Evolutionary conservation across 2,797 vertebrate genomes (phyloP), one percentile per base, ranked within the genome.

Genomic region (Silurus lanzhouensis): DNA sequence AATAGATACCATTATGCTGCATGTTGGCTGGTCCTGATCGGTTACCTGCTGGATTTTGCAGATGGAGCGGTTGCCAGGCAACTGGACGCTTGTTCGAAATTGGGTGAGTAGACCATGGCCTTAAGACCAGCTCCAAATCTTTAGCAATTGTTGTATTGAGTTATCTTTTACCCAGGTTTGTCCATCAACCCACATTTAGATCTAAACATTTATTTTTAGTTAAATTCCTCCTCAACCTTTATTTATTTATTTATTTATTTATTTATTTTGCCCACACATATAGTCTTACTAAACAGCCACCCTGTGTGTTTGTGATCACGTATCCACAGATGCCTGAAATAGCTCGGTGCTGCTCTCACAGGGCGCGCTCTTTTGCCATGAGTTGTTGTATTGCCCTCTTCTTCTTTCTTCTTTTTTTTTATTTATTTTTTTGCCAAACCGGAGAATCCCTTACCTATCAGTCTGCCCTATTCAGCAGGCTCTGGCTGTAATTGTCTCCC

Each of bases 21-120:
- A 0, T 97, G 96, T 90, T 98, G 97, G 98, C 93, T 98, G 89
- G 94, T 99, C 84, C 95, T 98, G 89, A 94, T 97, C 85, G 96
- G 97, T 31, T 99, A 99, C 92, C 95, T 99, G 77, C 92, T 99
- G 85, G 97, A 99, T 89, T 93, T 97, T 90, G 97, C 96, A 0
- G 95, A 98, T 2, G 96, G 97, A 52, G 95, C 97, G 0, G 96
- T 98, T 85, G 96, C 96, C 87, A 95, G 96, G 87, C 95, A 90
- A 90, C 94, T 99, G 19, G 84, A 95, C 9, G 95, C 96, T 76
- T 98, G 96, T 92, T 97, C 95, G 0, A 96, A 95, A 0, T 90
- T 96, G 86, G 97, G 97, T 98, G 91, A 97, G 97, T 88, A 38
- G 68, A 66, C 68, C 86, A 88, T 89, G 79, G 87, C 81, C 87